Evolutionary conservation across 2,888 invertebrate species (phyloP).

Genomic region (Nephrotoma flavescens): DNA sequence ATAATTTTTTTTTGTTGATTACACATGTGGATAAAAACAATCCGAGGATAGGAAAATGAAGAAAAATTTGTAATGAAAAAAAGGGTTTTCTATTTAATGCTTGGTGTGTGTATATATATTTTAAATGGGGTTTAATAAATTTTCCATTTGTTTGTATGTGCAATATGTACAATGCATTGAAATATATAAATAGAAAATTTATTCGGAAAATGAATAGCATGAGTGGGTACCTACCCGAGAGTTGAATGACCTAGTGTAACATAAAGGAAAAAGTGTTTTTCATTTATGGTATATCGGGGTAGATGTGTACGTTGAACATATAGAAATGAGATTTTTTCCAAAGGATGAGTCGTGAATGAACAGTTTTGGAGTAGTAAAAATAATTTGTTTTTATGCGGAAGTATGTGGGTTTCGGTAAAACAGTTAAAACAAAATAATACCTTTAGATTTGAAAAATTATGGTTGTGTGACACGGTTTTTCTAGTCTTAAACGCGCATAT

Average conservation of each 20-base stretch:
- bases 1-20: neutral
- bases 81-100: neutral
- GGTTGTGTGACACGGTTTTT: too few species aligned
- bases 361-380: too few species aligned
- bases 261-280: neutral
- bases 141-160: neutral
- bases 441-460: too few species aligned
- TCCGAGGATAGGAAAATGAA: neutral
- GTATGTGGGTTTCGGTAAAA: too few species aligned
- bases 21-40: neutral
- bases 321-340: too few species aligned
- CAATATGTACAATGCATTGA: neutral
- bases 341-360: too few species aligned
- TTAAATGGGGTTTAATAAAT: neutral
- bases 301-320: neutral
- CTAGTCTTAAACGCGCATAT: too few species aligned
- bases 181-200: neutral
- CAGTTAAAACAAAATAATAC: too few species aligned
- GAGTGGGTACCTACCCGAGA: neutral
- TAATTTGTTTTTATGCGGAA: too few species aligned
- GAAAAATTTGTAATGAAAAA: neutral
- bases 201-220: neutral
- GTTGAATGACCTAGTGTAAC: neutral
- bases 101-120: neutral
- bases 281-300: neutral